Conservation (phyloP, 2,797 vertebrate species). For the Diglossa cyanea region DNA sequence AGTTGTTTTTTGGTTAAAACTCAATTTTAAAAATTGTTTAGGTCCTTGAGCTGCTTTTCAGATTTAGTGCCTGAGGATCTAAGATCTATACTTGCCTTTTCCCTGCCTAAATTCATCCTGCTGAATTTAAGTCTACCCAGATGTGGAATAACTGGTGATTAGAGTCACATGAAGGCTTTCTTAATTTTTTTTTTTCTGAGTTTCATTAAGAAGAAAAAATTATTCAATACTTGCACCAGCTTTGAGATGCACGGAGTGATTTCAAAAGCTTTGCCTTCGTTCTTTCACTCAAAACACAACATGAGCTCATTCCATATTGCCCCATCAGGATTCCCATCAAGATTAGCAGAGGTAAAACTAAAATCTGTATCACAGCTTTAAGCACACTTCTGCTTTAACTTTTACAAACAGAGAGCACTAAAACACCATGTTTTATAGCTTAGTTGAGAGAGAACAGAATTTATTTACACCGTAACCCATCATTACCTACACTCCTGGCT, state of each 20-base stretch:
- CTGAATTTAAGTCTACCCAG: not conserved
- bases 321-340: not conserved
- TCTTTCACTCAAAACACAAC: not conserved
- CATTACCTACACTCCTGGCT: too few species aligned
- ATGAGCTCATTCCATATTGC: not conserved
- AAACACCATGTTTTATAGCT: not conserved
- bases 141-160: not conserved
- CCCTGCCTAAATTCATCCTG: not conserved
- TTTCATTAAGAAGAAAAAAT: not conserved
- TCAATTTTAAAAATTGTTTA: not conserved
- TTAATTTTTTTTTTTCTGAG: not conserved
- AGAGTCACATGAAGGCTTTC: not conserved
- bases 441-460: not conserved
- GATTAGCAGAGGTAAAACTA: not conserved
- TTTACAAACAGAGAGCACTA: not conserved
- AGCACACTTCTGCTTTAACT: not conserved
- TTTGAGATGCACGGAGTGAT: not conserved
- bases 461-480: rapidly evolving
- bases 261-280: not conserved
- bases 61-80: not conserved
- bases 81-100: not conserved
- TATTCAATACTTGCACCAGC: not conserved
- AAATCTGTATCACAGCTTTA: not conserved
- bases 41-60: not conserved
- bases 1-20: not conserved